Evolutionary conservation across 2,113 vertebrate species (phyloP).

Genomic region (Bucco capensis): DNA sequence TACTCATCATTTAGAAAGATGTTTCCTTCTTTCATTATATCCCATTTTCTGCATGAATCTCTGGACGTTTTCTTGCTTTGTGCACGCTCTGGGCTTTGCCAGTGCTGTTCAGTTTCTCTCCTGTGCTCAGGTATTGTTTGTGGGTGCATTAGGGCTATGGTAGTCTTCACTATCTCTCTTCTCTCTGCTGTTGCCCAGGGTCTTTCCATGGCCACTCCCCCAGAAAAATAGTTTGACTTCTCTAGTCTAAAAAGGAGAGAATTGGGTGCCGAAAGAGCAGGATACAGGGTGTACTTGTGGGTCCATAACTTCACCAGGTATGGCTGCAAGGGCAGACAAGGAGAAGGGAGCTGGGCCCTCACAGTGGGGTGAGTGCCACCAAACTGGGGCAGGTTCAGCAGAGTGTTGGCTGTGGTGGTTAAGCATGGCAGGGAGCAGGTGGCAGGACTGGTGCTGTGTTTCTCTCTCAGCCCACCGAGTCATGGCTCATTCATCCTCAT

Average conservation of each 20-base stretch:
- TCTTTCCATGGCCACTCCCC: too few species aligned
- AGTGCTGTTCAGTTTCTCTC: neutral
- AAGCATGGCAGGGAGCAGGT: neutral
- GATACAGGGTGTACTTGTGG: accelerated
- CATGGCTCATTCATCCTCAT: neutral
- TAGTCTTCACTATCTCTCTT: neutral
- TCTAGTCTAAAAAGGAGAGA: neutral
- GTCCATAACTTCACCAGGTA: neutral
- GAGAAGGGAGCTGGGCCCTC: neutral
- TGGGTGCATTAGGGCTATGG: too few species aligned
- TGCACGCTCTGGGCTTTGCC: neutral
- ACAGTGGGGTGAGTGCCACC: accelerated
- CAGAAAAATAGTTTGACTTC: neutral
- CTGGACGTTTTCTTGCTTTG: neutral
- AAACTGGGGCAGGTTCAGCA: too few species aligned
- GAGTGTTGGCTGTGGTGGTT: accelerated
- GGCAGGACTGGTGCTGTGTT: accelerated
- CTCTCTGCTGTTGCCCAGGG: neutral
- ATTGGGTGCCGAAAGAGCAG: neutral
- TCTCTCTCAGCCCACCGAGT: neutral
- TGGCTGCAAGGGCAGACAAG: accelerated
- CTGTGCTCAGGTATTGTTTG: neutral
- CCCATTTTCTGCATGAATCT: neutral
- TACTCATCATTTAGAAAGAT: neutral
- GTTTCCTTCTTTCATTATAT: neutral